Conservation (phyloP, 2,113 vertebrate species). For the Corvus moneduloides region DNA sequence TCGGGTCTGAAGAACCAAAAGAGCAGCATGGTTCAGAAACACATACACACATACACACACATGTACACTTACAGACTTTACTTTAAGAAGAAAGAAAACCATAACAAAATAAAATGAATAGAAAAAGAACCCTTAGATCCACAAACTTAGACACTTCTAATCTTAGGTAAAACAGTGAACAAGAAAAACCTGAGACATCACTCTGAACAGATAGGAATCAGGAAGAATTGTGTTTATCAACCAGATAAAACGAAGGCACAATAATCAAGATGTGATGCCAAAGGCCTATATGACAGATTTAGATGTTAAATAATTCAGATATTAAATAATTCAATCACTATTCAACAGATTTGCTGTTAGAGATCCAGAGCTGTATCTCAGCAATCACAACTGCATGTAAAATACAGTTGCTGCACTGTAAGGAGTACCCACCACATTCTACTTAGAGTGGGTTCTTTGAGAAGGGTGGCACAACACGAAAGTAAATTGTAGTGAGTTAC, state of each 20-base stretch:
- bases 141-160: neutral
- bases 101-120: neutral
- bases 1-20: neutral
- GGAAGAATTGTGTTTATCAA: neutral
- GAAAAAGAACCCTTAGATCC: neutral
- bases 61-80: neutral
- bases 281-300: neutral
- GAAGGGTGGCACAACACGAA: neutral
- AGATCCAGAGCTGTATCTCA: neutral
- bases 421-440: neutral
- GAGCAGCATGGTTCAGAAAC: neutral
- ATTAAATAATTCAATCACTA: neutral
- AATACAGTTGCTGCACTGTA: neutral
- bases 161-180: neutral
- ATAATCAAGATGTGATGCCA: neutral
- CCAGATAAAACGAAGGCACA: neutral
- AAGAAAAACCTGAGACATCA: neutral
- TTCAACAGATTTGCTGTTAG: neutral
- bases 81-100: neutral
- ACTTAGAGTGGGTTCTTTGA: neutral
- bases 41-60: accelerated
- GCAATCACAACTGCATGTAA: neutral
- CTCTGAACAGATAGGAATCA: neutral
- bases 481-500: neutral
- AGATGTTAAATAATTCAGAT: neutral